These are phyloP conservation scores for Rynchops niger DNA, from an alignment of 2,113 vertebrate genomes.

Conservation along the genomic window DNA sequence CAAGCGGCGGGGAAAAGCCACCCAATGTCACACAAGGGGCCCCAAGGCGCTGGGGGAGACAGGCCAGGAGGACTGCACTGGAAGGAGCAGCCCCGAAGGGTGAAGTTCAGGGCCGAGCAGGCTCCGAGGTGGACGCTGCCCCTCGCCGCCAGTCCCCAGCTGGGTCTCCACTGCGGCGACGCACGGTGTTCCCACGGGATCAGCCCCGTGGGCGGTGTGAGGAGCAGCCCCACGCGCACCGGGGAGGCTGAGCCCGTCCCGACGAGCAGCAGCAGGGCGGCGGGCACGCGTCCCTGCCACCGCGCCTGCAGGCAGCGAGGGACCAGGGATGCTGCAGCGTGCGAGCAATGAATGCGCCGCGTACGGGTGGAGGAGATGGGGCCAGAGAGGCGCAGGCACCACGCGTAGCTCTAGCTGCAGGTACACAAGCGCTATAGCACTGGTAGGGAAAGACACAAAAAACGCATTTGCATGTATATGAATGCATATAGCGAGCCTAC, in stretches of 20 bases:
- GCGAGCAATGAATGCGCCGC: accelerated
- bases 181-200: accelerated
- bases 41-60: background rate
- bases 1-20: background rate
- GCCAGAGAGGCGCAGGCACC: background rate
- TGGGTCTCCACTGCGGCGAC: background rate
- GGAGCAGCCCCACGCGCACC: background rate
- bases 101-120: background rate
- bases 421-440: background rate
- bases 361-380: accelerated
- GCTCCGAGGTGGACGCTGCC: background rate
- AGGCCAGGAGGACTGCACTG: background rate
- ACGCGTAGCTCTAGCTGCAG: background rate
- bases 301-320: background rate
- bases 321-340: background rate
- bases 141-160: background rate
- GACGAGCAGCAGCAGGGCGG: background rate
- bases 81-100: background rate
- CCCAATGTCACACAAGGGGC: background rate
- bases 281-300: background rate
- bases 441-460: background rate
- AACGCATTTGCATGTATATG: background rate
- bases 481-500: background rate
- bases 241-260: background rate
- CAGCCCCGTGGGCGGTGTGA: accelerated